Base-by-base conservation (phyloP, 2,888 invertebrate genomes). In the Pomacea canaliculata region DNA sequence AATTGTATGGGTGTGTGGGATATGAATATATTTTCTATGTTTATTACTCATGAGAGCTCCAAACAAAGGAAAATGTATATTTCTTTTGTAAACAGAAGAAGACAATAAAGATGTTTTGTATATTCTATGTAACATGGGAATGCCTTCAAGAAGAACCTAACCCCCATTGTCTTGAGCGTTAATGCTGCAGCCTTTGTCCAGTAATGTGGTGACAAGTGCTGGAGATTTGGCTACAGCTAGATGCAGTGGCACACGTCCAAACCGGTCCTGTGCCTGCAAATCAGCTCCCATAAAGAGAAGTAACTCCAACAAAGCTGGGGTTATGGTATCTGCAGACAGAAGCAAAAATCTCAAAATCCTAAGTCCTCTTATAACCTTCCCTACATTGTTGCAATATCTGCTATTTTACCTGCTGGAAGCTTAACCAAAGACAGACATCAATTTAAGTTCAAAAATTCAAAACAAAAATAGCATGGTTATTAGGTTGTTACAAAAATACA, bases 131-230 rank as follows among this genome's bases (percentile, higher is more conserved):
- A 10, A 2, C 51, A 56, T 16, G 10, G 16, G 16, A 56, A 16
- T 56, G 51, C 16, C 16, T 56, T 56, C 16, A 13, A 56, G 51
- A 56, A 56, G 8, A 56, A 18, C 37, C 63, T 12, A 69, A 86
- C 86, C 86, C 63, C 85, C 85, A 81, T 84, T 84, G 78, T 86
- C 86, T 69, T 85, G 85, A 10, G 79, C 66, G 71, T 86, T 81
- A 46, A 84, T 77, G 46, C 72, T 66, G 63, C 84, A 82, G 19
- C 87, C 86, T 12, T 81, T 83, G 67, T 86, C 84, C 46, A 87
- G 77, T 9, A 87, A 76, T 5, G 82, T 70, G 62, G 77, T 73
- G 7, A 85, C 82, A 72, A 73, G 76, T 16, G 80, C 67, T 1
- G 82, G 73, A 1, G 83, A 84, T 23, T 66, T 67, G 23, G 76